Evolutionary conservation across 64 coral and sea anemone genomes (phyloP).

Genomic region (Catalaphyllia jardinei): DNA sequence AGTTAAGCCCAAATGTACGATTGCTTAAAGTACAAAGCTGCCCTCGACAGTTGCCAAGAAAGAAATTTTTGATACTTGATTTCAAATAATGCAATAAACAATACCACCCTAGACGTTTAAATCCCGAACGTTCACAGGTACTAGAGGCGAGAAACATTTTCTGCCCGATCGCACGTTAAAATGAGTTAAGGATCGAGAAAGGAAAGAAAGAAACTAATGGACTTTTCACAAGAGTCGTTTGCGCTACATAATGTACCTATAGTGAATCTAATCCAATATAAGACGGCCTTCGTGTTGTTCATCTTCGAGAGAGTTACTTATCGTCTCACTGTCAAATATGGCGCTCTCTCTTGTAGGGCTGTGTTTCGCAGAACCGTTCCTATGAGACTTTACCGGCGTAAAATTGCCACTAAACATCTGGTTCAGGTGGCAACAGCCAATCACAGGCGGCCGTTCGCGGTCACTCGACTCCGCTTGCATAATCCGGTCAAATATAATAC

Average conservation of each 20-base stretch:
- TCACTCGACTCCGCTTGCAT: conserved; percentile 60
- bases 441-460: conserved; percentile 23
- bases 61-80: not conserved
- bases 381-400: conserved; percentile 85
- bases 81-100: not conserved
- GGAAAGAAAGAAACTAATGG: not conserved
- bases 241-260: conserved; percentile 19
- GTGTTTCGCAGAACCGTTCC: conserved; percentile 60
- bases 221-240: not conserved
- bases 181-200: not conserved
- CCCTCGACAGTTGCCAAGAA: not conserved
- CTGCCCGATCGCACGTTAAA: not conserved
- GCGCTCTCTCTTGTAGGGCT: not conserved
- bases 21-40: not conserved
- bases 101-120: not conserved
- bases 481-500: conserved; percentile 73
- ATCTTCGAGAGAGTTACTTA: not conserved
- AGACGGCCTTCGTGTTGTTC: not conserved
- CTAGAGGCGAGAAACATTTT: not conserved
- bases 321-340: conserved; percentile 15
- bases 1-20: not conserved
- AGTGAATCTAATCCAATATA: conserved; percentile 7
- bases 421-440: conserved; percentile 97
- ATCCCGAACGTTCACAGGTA: not conserved
- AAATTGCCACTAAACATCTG: conserved; percentile 82